Percentiles rank a stretch among this genome's conserved stretches.
Evolutionary conservation across 1,140 invertebrate species (phyloP).

Genomic region (Vollenhovia emeryi): DNA sequence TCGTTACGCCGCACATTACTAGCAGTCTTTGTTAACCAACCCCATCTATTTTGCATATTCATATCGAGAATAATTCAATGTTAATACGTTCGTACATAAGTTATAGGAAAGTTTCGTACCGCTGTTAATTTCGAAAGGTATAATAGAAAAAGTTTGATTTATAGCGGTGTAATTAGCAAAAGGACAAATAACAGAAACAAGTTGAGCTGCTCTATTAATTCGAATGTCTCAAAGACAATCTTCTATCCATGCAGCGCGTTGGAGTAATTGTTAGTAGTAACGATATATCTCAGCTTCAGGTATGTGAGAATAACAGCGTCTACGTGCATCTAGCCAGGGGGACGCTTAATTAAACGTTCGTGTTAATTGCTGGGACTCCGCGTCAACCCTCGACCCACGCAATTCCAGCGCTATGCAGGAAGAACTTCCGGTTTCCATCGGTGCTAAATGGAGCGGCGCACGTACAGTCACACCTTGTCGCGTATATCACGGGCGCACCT

Average conservation of each 20-base stretch:
- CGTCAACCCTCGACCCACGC: constrained; percentile 75
- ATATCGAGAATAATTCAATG: constrained; percentile 5
- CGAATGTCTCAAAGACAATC: constrained; percentile 75
- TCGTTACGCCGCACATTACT: background rate
- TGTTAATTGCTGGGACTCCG: constrained; percentile 82
- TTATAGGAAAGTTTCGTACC: constrained; percentile 1
- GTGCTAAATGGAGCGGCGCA: constrained; percentile 61
- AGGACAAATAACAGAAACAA: background rate
- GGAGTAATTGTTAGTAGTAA: constrained; percentile 81
- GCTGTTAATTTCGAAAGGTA: constrained; percentile 47
- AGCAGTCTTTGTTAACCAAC: background rate
- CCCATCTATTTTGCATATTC: background rate
- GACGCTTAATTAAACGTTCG: constrained; percentile 83
- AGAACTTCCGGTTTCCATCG: constrained; percentile 73
- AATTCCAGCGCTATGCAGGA: constrained; percentile 62
- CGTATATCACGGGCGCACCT: background rate
- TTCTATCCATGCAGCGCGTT: constrained; percentile 61
- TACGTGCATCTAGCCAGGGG: constrained; percentile 71
- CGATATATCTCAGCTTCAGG: constrained; percentile 79
- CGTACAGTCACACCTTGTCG: constrained; percentile 60
- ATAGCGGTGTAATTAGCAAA: constrained; percentile 28
- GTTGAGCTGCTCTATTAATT: constrained; percentile 71
- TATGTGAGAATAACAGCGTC: constrained; percentile 81
- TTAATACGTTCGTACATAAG: background rate
- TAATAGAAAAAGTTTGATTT: constrained; percentile 45